A percentile compares a stretch with the other conserved stretches of the same genome.
These are phyloP conservation scores for Alviniconcha marisindica DNA, from an alignment of 1,140 invertebrate genomes.

Conservation along the genomic window DNA sequence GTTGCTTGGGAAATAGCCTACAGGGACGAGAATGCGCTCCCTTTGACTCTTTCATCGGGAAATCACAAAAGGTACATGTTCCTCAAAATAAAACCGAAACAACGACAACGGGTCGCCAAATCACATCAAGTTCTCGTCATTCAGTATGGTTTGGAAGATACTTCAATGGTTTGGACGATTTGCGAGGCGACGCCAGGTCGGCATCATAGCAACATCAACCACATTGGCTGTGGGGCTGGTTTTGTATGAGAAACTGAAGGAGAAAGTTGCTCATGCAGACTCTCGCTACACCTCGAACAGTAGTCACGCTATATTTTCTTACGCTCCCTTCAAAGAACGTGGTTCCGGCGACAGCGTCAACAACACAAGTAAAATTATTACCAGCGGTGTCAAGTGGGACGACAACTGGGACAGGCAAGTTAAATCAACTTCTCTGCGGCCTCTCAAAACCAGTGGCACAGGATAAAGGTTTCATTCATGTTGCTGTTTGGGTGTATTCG, in stretches of 20 bases:
- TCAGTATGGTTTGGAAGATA: slow-evolving; percentile 29
- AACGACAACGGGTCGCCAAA: too few relatives aligned
- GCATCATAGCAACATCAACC: slow-evolving; percentile 18
- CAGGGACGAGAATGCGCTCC: too few relatives aligned
- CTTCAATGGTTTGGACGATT: not conserved
- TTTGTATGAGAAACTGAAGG: slow-evolving; percentile 33
- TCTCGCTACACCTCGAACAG: slow-evolving; percentile 29
- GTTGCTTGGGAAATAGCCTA: too few relatives aligned
- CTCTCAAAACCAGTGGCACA: too few relatives aligned
- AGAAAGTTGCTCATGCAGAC: slow-evolving; percentile 35
- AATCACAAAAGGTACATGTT: too few relatives aligned
- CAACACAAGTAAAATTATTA: not conserved
- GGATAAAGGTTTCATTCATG: too few relatives aligned
- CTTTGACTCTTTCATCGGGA: too few relatives aligned
- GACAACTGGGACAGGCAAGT: slow-evolving; percentile 87
- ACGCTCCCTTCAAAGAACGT: slow-evolving; percentile 48
- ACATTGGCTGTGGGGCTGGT: slow-evolving; percentile 37
- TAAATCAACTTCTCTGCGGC: too few relatives aligned
- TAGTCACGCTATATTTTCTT: too few relatives aligned
- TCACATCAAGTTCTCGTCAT: too few relatives aligned
- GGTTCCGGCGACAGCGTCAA: not conserved
- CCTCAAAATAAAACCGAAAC: too few relatives aligned
- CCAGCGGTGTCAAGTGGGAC: slow-evolving; percentile 82
- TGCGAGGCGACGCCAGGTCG: not conserved
- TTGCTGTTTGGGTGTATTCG: too few relatives aligned